Evolutionary conservation across 2,888 invertebrate species (phyloP), one percentile per base, ranked within the genome.

Genomic region (Cheiracanthium punctorium): DNA sequence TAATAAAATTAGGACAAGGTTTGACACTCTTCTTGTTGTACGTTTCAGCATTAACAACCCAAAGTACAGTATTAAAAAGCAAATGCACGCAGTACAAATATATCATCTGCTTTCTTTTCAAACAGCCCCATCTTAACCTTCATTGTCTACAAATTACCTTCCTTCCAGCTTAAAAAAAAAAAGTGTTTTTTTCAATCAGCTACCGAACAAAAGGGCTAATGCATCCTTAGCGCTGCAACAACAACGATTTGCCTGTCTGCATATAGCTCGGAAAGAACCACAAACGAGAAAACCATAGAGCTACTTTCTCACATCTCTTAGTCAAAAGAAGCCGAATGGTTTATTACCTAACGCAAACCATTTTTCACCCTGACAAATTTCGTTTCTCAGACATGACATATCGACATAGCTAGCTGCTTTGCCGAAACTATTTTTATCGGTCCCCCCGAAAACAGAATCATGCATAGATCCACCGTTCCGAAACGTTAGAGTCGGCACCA

Each of bases 401-500:
- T 82, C 43, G 75, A 82, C 67, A 69, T 58, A 75, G 75, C 32
- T 64, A 20, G 48, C 48, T 29, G 1, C 20, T 7, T 28, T 37
- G 17, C 30, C 33, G 5, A 7, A 24, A 64, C 65, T 65, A 75
- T 75, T 75, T 75, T 58, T 72, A 72, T 37, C 64, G 20, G n/a
- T n/a, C 17, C 20, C 58, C 28, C 20, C 29, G 73, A 32, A 64
- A 29, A 29, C 69, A 82, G 37, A 41, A 79, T 52, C 58, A 73
- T 71, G 67, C 64, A 28, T 65, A 8, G 48, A 33, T 32, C 77
- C 65, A 77, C 72, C 72, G 84, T 84, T 72, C 82, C 82, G 82
- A 82, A 65, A 76, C 76, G 71, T 67, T 81, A 74, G 32, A 74
- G 76, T 82, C 76, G 82, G 82, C 82, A 82, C 81, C 75, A 75